Base-by-base conservation (phyloP, 1,140 invertebrate genomes). In the Ostrea edulis region DNA sequence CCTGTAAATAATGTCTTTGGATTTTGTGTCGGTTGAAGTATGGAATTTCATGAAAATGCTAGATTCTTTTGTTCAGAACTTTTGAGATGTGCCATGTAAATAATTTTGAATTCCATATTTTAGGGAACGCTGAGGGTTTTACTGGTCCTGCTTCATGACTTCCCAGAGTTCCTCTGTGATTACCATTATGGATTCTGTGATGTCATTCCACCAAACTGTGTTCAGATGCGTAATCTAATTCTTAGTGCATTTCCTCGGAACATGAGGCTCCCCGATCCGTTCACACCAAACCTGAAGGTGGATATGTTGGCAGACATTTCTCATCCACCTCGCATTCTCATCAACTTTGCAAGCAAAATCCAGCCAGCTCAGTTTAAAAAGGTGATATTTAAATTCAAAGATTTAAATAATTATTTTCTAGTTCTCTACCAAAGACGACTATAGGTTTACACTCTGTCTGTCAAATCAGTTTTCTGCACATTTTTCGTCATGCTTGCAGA, bases 161-260 rank as follows among this genome's bases (percentile, higher is more conserved):
- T 99, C 95, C 99, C 99, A 0, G 99, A 99, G 94, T 99, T 99
- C 93, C 96, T 99, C 35, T 99, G 98, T 94, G 99, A 99, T 93
- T 99, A 99, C 94, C 98, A 99, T 94, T 99, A 99, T 94, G 97
- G 98, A n/a, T 99, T 99, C 95, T 99, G 99, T 95, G 99, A 99
- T 95, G 98, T 98, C 68, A 99, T 99, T 93, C 99, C 99, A 89
- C 97, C 98, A 0, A 99, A 99, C 94, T 99, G 99, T 94, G 99
- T 99, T 91, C 99, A 99, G 95, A 99, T 99, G 98, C 96, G 99
- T 62, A 99, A 99, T 94, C 95, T 99, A 11, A 99, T 99, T 82
- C 95, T 99, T 71, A 99, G 98, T 25, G 99, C 99, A 11, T 99
- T 99, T 93, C 99, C 99, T 17, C 96, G 98, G 58, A 99, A 98